phyloP scores from a whole-genome alignment of 2,797 vertebrate genomes.

The Pantherophis alleghaniensis region DNA sequence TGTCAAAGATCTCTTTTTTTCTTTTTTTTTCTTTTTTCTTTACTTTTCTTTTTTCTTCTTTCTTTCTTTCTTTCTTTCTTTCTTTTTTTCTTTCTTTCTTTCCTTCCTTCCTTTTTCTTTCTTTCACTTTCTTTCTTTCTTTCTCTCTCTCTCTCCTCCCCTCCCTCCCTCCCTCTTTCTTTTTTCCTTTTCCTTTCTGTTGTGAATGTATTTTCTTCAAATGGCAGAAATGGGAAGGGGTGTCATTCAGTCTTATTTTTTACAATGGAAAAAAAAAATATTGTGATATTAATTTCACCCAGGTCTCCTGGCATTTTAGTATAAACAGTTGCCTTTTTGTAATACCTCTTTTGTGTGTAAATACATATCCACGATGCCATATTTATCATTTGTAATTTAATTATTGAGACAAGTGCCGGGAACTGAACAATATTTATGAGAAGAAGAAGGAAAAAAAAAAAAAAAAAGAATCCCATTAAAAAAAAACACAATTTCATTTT shows the following conservation, averaged over 20 bases:
- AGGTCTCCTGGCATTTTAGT: slow-evolving; percentile 97
- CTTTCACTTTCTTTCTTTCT: slow-evolving; percentile 32
- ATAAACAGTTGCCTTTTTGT: slow-evolving; percentile 98
- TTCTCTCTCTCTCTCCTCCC: slow-evolving; percentile 18
- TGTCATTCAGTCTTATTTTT: slow-evolving; percentile 93
- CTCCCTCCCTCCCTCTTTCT: slow-evolving; percentile 35
- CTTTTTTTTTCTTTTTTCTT: slow-evolving; percentile 37
- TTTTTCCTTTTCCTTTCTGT: slow-evolving; percentile 82
- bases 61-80: fast-evolving
- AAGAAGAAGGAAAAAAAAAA: slow-evolving; percentile 67
- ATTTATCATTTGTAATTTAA: slow-evolving; percentile 99
- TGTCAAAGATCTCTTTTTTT: background rate
- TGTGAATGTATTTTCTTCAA: slow-evolving; percentile 99
- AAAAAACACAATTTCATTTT: slow-evolving; percentile 78
- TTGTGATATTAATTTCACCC: slow-evolving; percentile 86
- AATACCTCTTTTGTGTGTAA: slow-evolving; percentile 94
- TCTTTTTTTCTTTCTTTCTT: slow-evolving; percentile 17
- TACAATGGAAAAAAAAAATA: slow-evolving; percentile 80
- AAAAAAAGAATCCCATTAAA: slow-evolving; percentile 17
- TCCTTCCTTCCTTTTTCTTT: background rate
- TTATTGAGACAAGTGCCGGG: slow-evolving; percentile 96
- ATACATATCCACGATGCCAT: slow-evolving; percentile 99
- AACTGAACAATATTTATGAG: slow-evolving; percentile 99
- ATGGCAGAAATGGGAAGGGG: slow-evolving; percentile 71
- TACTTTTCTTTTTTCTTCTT: too few relatives aligned